Evolutionary conservation across 2,113 vertebrate genomes (phyloP), one percentile per base, ranked within the genome.

Genomic region (Oenanthe oenanthe): DNA sequence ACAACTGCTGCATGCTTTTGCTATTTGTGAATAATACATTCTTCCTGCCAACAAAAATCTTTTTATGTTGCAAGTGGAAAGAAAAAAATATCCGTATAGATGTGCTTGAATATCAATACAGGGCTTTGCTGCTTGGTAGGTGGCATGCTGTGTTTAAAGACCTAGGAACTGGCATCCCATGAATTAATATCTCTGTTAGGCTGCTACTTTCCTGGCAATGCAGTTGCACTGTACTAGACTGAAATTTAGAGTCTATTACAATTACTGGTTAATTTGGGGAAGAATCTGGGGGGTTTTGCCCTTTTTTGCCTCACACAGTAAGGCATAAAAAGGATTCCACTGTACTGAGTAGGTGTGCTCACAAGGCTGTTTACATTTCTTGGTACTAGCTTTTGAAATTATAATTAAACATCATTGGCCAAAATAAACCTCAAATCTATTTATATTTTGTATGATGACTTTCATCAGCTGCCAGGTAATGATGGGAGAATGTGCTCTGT

Each of bases 311-410:
- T 72, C 75, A 12, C 57, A 21, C 26, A 51, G 17, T 54, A 22
- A 36, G 75, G 48, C 73, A 47, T 38, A 32, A 72, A 85, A 85
- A 45, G 67, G 38, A 75, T 93, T 88, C 50, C 6, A 1, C 48
- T 73, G 82, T 70, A 56, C 31, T 22, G 48, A 72, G 36, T 51
- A 50, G 12, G 25, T 78, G 45, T 87, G 43, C 38, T 91, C 61
- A 32, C 53, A 34, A 89, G 50, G 25, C 50, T 78, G 61, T 71
- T 89, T 73, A 57, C 40, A 5, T 87, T 87, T 95, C 86, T 87
- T 58, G 7, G 31, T 92, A 68, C 51, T 88, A 91, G 58, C 54
- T 87, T 97, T 96, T 95, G 77, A 95, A 95, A 94, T 95, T 1
- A 50, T 91, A 91, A 96, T 85, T 85, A 76, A 92, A 62, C 80